These are phyloP conservation scores for Chelonus insularis DNA, from an alignment of 1,140 invertebrate genomes.

Conservation along the genomic window DNA sequence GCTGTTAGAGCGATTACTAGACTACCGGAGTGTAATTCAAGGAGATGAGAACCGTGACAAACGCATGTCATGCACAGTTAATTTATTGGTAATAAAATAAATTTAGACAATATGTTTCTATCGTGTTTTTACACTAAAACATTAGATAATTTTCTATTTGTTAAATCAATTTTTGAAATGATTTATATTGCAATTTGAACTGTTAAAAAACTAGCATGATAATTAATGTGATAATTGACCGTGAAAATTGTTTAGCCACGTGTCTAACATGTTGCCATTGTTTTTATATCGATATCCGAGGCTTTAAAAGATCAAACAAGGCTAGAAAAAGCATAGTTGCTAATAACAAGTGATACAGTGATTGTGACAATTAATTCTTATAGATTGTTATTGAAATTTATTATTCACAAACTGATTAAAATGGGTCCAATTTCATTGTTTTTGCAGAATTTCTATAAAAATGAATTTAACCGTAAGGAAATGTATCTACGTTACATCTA, in stretches of 20 bases:
- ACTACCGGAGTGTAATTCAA: constrained; percentile 91
- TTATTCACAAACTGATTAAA: not conserved
- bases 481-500: constrained; percentile 98
- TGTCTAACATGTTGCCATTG: not conserved
- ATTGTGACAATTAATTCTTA: not conserved
- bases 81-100: constrained; percentile 73
- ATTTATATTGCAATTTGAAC: constrained; percentile 17
- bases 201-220: not conserved
- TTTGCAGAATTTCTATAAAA: constrained; percentile 94
- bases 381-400: not conserved
- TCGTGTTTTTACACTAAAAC: not conserved
- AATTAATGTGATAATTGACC: constrained; percentile 37
- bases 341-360: not conserved
- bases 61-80: constrained; percentile 96
- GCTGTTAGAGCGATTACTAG: constrained; percentile 83
- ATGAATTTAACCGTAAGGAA: constrained; percentile 92
- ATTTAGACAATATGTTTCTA: not conserved
- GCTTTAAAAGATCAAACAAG: not conserved
- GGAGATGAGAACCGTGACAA: constrained; percentile 91
- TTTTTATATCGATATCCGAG: not conserved
- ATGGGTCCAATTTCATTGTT: constrained; percentile 44
- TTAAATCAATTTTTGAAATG: constrained; percentile 3
- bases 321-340: not conserved
- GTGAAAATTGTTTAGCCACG: constrained; percentile 36
- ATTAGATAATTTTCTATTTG: not conserved